Evolutionary conservation across 2,113 vertebrate genomes (phyloP), one percentile per base, ranked within the genome.

Genomic region (Ramphastos sulfuratus): DNA sequence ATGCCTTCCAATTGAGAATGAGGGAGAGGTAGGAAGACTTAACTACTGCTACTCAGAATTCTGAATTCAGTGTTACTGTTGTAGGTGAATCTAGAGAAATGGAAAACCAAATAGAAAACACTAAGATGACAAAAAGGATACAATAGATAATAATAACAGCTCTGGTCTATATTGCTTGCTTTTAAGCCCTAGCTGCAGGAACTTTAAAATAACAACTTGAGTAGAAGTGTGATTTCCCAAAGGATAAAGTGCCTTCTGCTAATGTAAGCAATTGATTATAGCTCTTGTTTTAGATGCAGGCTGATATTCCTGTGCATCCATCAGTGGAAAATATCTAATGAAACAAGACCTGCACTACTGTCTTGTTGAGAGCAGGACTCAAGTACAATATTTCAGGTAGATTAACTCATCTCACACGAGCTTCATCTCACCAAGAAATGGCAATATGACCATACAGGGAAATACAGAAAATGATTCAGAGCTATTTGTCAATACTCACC

Each of bases 401-500:
- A 66, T 79, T 55, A 85, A 70, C 27, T 65, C 10, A 31, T 5
- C 23, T 37, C 69, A n/a, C 2, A 42, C 0, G 7, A 58, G 27
- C 74, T 89, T 80, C 19, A 87, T 37, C 46, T 25, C 39, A 30
- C 16, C 50, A 65, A 44, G 76, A 77, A 85, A 59, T 15, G 8
- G 56, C 56, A 89, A 33, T 25, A 9, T 17, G 30, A 55, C 67
- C 44, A 8, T n/a, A 35, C 1, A 72, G 39, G 0, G 3, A 83
- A 30, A 65, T 14, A 90, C 4, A 31, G 7, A 19, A 82, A 66
- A 33, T 7, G 2, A 93, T 35, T 83, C 48, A 67, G 42, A 81
- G 76, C 25, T 59, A 44, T 24, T 80, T 65, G 39, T 78, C 27
- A 44, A 85, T 79, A 94, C 98, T 97, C 90, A 99, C 99, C 98